phyloP scores from a whole-genome alignment of 2,113 vertebrate species.

The Circaetus cinerascens region DNA sequence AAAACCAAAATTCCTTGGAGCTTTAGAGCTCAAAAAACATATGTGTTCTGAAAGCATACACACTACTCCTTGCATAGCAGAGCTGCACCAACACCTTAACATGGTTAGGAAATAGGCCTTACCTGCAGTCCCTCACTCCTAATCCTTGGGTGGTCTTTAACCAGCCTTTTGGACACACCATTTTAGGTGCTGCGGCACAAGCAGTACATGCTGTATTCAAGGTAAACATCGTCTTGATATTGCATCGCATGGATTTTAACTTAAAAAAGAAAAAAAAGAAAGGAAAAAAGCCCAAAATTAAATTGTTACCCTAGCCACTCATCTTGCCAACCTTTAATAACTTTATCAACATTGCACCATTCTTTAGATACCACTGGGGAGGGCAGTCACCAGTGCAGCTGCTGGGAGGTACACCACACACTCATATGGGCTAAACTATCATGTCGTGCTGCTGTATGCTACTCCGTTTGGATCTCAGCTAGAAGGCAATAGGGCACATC shows the following conservation, averaged over 20 bases:
- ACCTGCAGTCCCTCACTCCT: constrained; percentile 79
- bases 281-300: background rate
- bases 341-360: background rate
- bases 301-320: background rate
- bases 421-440: background rate
- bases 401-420: background rate
- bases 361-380: background rate
- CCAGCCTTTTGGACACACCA: constrained; percentile 74
- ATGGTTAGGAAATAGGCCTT: background rate
- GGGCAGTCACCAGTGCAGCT: background rate
- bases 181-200: constrained; percentile 61
- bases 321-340: background rate
- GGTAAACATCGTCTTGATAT: constrained; percentile 57
- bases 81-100: background rate
- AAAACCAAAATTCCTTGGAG: background rate
- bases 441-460: background rate
- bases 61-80: background rate
- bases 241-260: constrained; percentile 69
- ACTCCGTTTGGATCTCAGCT: background rate
- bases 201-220: constrained; percentile 73
- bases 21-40: background rate
- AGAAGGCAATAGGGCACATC: background rate
- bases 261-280: constrained; percentile 2
- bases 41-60: background rate
- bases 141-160: background rate